Conservation (phyloP, 2,888 invertebrate genomes). For the Meteorus cinctellus region DNA sequence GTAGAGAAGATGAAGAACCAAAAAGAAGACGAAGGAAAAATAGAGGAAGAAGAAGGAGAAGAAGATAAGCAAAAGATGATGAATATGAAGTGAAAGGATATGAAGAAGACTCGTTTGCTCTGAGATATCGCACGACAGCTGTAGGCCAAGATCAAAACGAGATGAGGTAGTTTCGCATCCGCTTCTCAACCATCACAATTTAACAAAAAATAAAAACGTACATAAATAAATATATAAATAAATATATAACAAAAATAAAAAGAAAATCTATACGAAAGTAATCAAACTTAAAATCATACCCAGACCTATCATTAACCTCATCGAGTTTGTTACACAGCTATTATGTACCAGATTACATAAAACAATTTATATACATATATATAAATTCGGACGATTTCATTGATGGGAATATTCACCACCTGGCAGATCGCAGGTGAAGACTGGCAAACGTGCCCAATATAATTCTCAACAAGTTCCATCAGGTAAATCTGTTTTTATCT, state of each 20-base stretch:
- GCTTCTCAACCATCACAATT: not conserved
- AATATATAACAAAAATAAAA: constrained; percentile 1
- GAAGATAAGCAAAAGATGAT: not conserved
- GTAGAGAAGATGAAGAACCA: not conserved
- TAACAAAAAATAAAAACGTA: not conserved
- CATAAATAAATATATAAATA: not conserved
- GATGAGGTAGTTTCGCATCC: not conserved
- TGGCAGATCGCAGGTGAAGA: constrained; percentile 37
- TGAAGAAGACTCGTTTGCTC: constrained; percentile 29
- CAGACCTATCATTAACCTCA: constrained; percentile 27
- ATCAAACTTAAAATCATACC: not conserved
- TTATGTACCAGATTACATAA: not conserved
- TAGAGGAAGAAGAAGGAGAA: not conserved
- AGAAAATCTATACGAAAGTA: not conserved
- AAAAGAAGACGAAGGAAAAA: not conserved
- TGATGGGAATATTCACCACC: constrained; percentile 22
- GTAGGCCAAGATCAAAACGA: constrained; percentile 38
- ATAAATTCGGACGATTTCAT: constrained; percentile 23
- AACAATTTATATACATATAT: constrained; percentile 6
- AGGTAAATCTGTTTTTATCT: constrained; percentile 26
- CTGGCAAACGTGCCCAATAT: not conserved
- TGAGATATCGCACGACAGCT: constrained; percentile 30
- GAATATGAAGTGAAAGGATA: not conserved
- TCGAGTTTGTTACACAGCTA: not conserved
- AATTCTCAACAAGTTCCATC: constrained; percentile 7